A percentile compares a stretch with the other conserved stretches of the same genome.
Conservation (phyloP, 2,888 invertebrate species). For the Cartodere bifasciata region DNA sequence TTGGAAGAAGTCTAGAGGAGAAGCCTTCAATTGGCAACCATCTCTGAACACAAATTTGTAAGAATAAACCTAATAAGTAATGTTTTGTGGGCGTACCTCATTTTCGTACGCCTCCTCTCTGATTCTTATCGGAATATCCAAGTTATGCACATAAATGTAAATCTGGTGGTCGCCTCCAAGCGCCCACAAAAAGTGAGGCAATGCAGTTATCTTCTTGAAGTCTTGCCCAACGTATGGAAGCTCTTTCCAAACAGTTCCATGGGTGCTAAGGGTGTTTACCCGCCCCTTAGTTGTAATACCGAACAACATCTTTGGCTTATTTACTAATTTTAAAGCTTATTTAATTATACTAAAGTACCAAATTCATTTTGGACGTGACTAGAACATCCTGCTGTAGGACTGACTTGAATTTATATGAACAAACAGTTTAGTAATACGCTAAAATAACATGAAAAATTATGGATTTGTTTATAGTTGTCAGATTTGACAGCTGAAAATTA, state of each 20-base stretch:
- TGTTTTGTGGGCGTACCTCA: conserved; percentile 52
- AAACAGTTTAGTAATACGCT: too few relatives aligned
- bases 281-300: conserved; percentile 80
- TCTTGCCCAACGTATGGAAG: conserved; percentile 75
- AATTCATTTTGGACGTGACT: too few relatives aligned
- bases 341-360: too few relatives aligned
- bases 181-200: conserved; percentile 81
- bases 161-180: conserved; percentile 88
- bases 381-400: too few relatives aligned
- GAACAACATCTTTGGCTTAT: too few relatives aligned
- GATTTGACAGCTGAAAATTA: too few relatives aligned
- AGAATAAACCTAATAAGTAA: not conserved
- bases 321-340: conserved; percentile 27
- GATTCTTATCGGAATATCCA: conserved; percentile 81
- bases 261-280: conserved; percentile 72
- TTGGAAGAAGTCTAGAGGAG: conserved; percentile 68
- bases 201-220: conserved; percentile 77
- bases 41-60: conserved; percentile 40
- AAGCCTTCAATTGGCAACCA: conserved; percentile 89
- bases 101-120: conserved; percentile 88
- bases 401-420: too few relatives aligned
- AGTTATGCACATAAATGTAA: conserved; percentile 79
- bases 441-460: too few relatives aligned
- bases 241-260: conserved; percentile 73
- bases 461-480: too few relatives aligned